These are phyloP conservation scores for Eulithis prunata DNA, from an alignment of 2,888 invertebrate species.

Conservation along the genomic window DNA sequence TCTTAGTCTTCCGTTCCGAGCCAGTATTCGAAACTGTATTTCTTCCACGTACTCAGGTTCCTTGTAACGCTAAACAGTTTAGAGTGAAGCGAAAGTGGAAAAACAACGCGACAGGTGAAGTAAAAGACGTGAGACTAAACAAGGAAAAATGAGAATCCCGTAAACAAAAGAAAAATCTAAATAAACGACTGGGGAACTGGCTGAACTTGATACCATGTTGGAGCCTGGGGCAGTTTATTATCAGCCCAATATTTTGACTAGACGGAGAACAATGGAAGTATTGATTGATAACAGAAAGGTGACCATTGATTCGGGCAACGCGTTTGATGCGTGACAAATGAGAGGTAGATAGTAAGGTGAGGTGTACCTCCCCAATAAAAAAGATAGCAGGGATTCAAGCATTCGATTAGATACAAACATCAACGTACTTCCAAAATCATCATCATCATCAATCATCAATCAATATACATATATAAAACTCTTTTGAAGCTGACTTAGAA, in stretches of 20 bases:
- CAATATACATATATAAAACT: too few relatives aligned
- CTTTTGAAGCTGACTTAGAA: too few relatives aligned
- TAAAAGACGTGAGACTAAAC: constrained; percentile 61
- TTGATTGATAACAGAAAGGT: constrained; percentile 14
- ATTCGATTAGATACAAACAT: background rate
- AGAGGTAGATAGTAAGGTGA: background rate
- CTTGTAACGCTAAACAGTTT: too few relatives aligned
- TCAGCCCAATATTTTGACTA: constrained; percentile 34
- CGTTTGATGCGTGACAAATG: background rate
- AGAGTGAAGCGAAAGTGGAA: too few relatives aligned
- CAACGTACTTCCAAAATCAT: too few relatives aligned
- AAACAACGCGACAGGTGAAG: too few relatives aligned
- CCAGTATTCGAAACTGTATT: too few relatives aligned
- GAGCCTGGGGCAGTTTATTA: constrained; percentile 19
- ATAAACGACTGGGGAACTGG: constrained; percentile 27
- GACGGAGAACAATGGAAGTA: constrained; percentile 16
- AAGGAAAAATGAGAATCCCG: constrained; percentile 41
- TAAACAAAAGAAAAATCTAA: constrained; percentile 38
- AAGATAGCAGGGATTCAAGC: background rate
- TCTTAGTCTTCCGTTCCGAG: too few relatives aligned
- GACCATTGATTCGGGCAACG: constrained; percentile 8
- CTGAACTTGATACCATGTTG: constrained; percentile 35
- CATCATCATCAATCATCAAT: too few relatives aligned
- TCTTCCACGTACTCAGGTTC: too few relatives aligned
- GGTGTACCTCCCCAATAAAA: background rate